phyloP scores from a whole-genome alignment of 2,888 invertebrate genomes.

The Actias luna region DNA sequence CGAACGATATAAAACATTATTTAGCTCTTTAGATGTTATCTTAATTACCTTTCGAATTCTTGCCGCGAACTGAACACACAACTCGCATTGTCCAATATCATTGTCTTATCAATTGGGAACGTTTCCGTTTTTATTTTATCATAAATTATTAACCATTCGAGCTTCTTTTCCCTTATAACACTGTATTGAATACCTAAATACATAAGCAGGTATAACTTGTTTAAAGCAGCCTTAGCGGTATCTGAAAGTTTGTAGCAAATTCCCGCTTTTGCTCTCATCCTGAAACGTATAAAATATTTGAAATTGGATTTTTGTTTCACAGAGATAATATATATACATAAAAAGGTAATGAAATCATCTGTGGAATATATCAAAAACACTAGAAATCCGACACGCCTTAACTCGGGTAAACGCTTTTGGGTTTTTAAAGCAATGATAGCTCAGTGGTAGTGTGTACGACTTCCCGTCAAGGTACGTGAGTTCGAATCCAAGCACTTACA shows the following conservation, averaged over 20 bases:
- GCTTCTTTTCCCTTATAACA: slow-evolving; percentile 59
- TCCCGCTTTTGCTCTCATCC: slow-evolving; percentile 55
- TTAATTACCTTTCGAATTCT: slow-evolving; percentile 62
- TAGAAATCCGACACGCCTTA: too few species aligned
- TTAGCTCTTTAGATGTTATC: not conserved
- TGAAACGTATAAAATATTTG: slow-evolving; percentile 35
- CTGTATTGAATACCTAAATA: slow-evolving; percentile 67
- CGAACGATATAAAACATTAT: too few species aligned
- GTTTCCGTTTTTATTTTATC: slow-evolving; percentile 58
- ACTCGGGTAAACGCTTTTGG: too few species aligned
- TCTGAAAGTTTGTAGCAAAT: slow-evolving; percentile 62
- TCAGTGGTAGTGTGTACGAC: too few species aligned
- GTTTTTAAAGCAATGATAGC: too few species aligned
- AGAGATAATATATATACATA: not conserved
- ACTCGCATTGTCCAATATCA: slow-evolving; percentile 60
- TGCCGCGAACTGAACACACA: slow-evolving; percentile 57
- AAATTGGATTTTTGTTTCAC: not conserved
- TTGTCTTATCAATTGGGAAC: slow-evolving; percentile 57
- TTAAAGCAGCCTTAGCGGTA: slow-evolving; percentile 46
- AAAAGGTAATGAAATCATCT: too few species aligned
- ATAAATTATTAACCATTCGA: slow-evolving; percentile 61
- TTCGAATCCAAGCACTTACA: too few species aligned
- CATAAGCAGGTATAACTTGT: slow-evolving; percentile 65
- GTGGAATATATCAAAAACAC: too few species aligned
- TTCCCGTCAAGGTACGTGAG: too few species aligned